Evolutionary conservation across 2,113 vertebrate genomes (phyloP), one percentile per base, ranked within the genome.

Genomic region (Gallinago media): DNA sequence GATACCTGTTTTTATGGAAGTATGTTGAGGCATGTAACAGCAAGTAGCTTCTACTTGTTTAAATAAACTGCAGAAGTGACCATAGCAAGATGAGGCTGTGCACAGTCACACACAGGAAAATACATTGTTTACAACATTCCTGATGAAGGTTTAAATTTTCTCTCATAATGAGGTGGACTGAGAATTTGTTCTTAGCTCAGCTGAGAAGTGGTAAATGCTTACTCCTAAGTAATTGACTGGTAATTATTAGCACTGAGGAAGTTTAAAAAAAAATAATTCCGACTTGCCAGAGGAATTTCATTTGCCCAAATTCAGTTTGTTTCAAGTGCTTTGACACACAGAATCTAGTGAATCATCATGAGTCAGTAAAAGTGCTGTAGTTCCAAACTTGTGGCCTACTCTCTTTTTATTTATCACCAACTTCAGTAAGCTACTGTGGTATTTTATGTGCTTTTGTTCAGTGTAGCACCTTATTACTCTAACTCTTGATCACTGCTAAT

Each of bases 361-460:
- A 19, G 50, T 44, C 65, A 26, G 7, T 65, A 38, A 58, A 66
- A 74, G 10, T 13, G 4, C 40, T 66, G 29, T 31, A 44, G 2
- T 70, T 70, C 17, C 10, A 16, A 11, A 22, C 38, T 78, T 93
- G 47, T 56, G 44, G 25, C 61, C 66, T 61, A 2, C 14, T 83
- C 11, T 62, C 18, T 65, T 54, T 27, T 34, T 63, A 31, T 70
- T 88, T 76, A 18, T 68, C 8, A 65, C 11, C 6, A 52, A 1
- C 26, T 66, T 66, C 26, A 32, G 29, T 4, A 50, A 29, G 14
- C 44, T 52, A 16, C 1, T 65, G 11, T 36, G 3, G 0, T 77
- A 8, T 70, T 70, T 90, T 40, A 29, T 32, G 27, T 81, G 34
- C 32, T 84, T 80, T 67, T 42, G 23, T 70, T 84, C 25, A 21